Conservation (phyloP, 2,797 vertebrate species). For the Macroramphosus scolopax region DNA sequence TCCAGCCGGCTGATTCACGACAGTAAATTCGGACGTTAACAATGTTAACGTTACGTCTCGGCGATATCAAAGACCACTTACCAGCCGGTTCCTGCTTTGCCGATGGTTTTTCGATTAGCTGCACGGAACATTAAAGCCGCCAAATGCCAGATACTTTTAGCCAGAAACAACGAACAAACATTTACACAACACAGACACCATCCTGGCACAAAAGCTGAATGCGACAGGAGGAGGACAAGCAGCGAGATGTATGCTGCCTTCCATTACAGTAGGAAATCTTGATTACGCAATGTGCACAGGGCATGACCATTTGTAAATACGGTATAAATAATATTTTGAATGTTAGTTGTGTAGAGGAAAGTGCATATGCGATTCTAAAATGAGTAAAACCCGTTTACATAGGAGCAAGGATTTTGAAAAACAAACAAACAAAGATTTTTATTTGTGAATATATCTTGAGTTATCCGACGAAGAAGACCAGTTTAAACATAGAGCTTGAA, state of each 20-base stretch:
- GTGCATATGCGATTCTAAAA: too few species aligned
- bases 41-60: constrained; percentile 48
- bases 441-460: too few species aligned
- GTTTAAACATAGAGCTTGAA: too few species aligned
- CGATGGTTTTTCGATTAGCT: constrained; percentile 79
- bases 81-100: constrained; percentile 85
- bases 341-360: too few species aligned
- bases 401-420: too few species aligned
- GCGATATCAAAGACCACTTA: constrained; percentile 62
- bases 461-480: too few species aligned
- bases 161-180: constrained; percentile 72
- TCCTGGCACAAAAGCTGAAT: constrained; percentile 68
- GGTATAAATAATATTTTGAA: too few species aligned
- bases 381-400: too few species aligned
- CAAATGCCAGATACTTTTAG: constrained; percentile 64
- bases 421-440: too few species aligned
- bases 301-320: too few species aligned
- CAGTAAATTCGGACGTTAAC: constrained; percentile 51
- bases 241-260: constrained; percentile 41
- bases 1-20: constrained; percentile 44
- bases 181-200: constrained; percentile 62
- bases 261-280: constrained; percentile 2
- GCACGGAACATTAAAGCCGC: constrained; percentile 83
- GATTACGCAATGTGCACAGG: too few species aligned
- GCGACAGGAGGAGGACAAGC: constrained; percentile 46